These are phyloP conservation scores for Thomomys bottae DNA, from an alignment of 2,113 vertebrate species.

Conservation along the genomic window DNA sequence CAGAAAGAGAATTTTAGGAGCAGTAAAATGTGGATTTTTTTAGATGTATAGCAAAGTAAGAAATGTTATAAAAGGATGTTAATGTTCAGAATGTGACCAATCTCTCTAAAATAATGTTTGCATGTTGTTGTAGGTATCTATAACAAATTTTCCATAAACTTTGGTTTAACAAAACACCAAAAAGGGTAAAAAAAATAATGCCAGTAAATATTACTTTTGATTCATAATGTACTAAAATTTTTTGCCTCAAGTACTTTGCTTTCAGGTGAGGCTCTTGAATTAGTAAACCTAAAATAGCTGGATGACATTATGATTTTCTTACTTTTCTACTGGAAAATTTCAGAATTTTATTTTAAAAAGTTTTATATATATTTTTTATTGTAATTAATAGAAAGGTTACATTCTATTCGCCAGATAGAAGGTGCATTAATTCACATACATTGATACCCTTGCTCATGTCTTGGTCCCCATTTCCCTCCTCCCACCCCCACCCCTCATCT, in stretches of 20 bases:
- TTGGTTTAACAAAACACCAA: background rate
- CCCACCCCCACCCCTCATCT: no score
- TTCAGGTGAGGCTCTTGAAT: background rate
- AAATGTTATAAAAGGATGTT: slow-evolving; percentile 9
- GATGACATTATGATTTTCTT: slow-evolving; percentile 13
- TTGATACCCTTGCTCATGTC: no score
- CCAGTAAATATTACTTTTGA: slow-evolving; percentile 20
- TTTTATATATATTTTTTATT: no score
- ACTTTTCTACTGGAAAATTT: background rate
- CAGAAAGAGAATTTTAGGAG: background rate
- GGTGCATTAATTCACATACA: no score
- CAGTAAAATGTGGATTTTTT: background rate
- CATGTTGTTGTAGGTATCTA: background rate
- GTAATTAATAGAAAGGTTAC: no score
- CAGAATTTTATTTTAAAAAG: background rate
- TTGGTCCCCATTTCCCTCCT: no score
- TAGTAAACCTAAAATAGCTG: background rate
- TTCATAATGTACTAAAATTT: background rate
- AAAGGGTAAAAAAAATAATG: background rate
- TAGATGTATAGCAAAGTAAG: background rate
- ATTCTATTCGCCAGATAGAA: no score
- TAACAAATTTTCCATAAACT: background rate
- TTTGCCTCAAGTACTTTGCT: background rate
- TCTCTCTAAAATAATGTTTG: background rate
- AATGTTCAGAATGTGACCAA: background rate